Evolutionary conservation across 2,888 invertebrate species (phyloP).

Genomic region (Crioceris asparagi): DNA sequence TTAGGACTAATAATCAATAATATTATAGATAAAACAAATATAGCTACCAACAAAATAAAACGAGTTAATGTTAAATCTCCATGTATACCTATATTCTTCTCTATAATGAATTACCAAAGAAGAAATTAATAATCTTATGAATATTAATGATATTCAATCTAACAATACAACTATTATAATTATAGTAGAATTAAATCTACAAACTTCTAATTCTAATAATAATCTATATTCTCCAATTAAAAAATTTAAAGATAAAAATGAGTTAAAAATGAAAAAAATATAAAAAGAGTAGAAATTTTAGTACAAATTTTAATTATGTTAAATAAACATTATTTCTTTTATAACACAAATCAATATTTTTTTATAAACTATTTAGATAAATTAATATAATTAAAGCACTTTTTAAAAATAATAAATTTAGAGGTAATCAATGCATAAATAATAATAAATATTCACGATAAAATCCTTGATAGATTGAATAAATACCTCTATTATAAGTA

Average conservation of each 20-base stretch:
- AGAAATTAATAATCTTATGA: slow-evolving; percentile 56
- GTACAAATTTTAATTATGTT: slow-evolving; percentile 36
- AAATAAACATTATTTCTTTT: slow-evolving; percentile 46
- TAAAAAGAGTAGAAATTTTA: slow-evolving; percentile 39
- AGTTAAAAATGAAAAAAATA: slow-evolving; percentile 40
- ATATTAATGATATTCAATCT: slow-evolving; percentile 54
- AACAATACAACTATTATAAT: slow-evolving; percentile 47
- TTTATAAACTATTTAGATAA: slow-evolving; percentile 55
- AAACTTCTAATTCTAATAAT: slow-evolving; percentile 47
- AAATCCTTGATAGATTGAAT: slow-evolving; percentile 41
- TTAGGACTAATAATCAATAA: slow-evolving; percentile 22
- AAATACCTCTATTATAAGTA: slow-evolving; percentile 40
- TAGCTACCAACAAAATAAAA: slow-evolving; percentile 53
- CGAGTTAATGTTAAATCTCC: slow-evolving; percentile 48
- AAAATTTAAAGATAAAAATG: slow-evolving; percentile 33
- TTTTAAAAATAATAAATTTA: slow-evolving; percentile 51
- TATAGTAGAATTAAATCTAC: slow-evolving; percentile 41
- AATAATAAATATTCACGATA: slow-evolving; percentile 50
- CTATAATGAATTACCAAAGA: slow-evolving; percentile 55
- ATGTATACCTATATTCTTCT: slow-evolving; percentile 50
- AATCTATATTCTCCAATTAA: slow-evolving; percentile 38
- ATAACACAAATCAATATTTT: slow-evolving; percentile 58
- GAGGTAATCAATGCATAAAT: slow-evolving; percentile 51
- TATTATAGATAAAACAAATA: slow-evolving; percentile 58
- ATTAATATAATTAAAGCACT: slow-evolving; percentile 43